Conservation (phyloP, 2,888 invertebrate species). For the Syritta pipiens region DNA sequence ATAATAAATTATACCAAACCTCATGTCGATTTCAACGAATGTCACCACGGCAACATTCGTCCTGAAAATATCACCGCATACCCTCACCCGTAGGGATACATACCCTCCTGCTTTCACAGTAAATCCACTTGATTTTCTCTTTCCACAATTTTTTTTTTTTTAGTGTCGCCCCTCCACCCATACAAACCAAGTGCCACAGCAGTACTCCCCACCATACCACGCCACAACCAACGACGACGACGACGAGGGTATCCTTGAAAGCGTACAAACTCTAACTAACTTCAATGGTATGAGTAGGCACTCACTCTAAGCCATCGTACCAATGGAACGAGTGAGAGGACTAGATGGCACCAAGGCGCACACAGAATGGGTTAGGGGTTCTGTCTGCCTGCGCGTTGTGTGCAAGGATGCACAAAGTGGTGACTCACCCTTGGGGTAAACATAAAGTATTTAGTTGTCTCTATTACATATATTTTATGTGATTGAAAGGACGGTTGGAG, state of each 20-base stretch:
- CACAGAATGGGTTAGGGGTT: slow-evolving; percentile 50
- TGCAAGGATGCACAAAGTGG: slow-evolving; percentile 61
- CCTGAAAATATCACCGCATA: too few species aligned
- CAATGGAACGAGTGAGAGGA: slow-evolving; percentile 58
- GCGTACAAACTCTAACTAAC: slow-evolving; percentile 35
- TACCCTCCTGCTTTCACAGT: slow-evolving; percentile 47
- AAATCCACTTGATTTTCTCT: slow-evolving; percentile 57
- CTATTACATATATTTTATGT: too few species aligned
- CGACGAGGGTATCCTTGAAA: slow-evolving; percentile 44
- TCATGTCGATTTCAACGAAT: too few species aligned
- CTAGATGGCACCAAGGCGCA: slow-evolving; percentile 53
- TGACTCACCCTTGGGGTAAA: slow-evolving; percentile 68
- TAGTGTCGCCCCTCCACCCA: background rate
- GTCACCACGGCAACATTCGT: background rate
- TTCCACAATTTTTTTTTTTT: slow-evolving; percentile 37
- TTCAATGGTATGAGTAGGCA: slow-evolving; percentile 19
- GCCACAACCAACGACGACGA: background rate
- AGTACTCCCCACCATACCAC: background rate
- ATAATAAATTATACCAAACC: too few species aligned
- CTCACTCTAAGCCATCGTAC: slow-evolving; percentile 2
- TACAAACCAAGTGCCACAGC: background rate
- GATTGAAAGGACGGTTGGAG: background rate
- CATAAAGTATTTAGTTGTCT: too few species aligned
- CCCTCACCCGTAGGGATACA: slow-evolving; percentile 23
- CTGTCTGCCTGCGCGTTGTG: slow-evolving; percentile 67